phyloP scores from a whole-genome alignment of 2,888 invertebrate genomes.

The Drosophila robusta region DNA sequence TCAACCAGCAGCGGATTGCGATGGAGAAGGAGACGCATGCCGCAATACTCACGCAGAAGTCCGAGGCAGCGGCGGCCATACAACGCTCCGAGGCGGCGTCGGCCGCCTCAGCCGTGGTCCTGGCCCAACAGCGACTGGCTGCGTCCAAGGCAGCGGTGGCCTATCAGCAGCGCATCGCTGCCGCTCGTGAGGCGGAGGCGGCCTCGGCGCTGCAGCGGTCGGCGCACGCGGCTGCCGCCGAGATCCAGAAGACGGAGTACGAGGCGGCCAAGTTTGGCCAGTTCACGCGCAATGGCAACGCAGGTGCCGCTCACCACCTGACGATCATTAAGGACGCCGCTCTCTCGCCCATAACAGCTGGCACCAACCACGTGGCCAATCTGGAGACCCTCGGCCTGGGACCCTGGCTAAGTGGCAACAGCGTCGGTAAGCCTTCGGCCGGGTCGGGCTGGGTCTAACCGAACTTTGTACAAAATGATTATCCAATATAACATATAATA shows the following conservation, averaged over 20 bases:
- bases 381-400: constrained; percentile 71
- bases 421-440: constrained; percentile 38
- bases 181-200: constrained; percentile 90
- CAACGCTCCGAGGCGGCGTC: constrained; percentile 89
- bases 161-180: constrained; percentile 90
- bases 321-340: constrained; percentile 88
- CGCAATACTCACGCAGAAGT: constrained; percentile 87
- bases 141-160: constrained; percentile 90
- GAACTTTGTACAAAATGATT: constrained; percentile 1
- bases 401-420: constrained; percentile 71
- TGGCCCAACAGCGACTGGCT: constrained; percentile 90
- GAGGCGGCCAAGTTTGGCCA: constrained; percentile 88
- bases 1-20: constrained; percentile 90
- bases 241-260: constrained; percentile 88
- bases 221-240: constrained; percentile 89
- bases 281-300: constrained; percentile 87
- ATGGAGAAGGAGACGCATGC: constrained; percentile 91
- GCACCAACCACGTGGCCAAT: constrained; percentile 82
- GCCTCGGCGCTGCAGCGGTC: constrained; percentile 90
- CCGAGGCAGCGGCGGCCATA: constrained; percentile 89
- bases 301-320: constrained; percentile 87
- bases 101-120: constrained; percentile 88
- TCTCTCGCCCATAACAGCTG: constrained; percentile 84
- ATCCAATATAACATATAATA: constrained; percentile 18
- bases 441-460: constrained; percentile 56